Percentiles rank a stretch among this genome's conserved stretches.
phyloP scores from a whole-genome alignment of 2,888 invertebrate species.

The Julus scandinavius region DNA sequence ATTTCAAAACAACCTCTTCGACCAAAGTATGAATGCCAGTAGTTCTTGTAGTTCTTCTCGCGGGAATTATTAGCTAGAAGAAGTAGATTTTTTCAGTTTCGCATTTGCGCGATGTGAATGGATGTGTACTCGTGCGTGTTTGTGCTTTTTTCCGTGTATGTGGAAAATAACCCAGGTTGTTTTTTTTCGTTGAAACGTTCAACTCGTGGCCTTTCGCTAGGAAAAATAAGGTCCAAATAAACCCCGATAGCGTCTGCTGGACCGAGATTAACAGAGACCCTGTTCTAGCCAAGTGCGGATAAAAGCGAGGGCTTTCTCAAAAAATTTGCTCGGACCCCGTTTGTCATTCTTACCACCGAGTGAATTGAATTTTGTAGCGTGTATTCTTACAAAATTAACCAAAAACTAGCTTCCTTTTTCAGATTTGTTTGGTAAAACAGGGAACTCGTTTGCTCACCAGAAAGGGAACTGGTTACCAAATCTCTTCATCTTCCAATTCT shows the following conservation, averaged over 20 bases:
- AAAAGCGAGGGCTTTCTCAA: too few relatives aligned
- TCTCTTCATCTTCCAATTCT: constrained; percentile 37
- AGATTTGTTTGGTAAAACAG: not conserved
- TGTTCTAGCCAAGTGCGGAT: too few relatives aligned
- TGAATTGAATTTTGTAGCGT: too few relatives aligned
- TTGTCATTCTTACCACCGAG: too few relatives aligned
- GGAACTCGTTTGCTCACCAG: not conserved
- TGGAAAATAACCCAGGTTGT: not conserved
- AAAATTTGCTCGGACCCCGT: too few relatives aligned
- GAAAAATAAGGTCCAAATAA: not conserved
- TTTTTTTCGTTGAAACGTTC: not conserved
- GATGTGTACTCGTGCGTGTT: not conserved
- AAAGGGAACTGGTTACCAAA: not conserved
- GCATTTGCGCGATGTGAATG: not conserved
- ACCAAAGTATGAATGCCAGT: constrained; percentile 34
- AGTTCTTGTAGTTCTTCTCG: not conserved
- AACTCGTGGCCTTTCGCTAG: constrained; percentile 36
- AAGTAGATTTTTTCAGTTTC: too few relatives aligned
- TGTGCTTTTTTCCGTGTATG: not conserved
- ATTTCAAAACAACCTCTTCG: constrained; percentile 1
- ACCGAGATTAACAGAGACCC: not conserved
- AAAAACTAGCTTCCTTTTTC: too few relatives aligned
- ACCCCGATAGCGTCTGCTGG: not conserved
- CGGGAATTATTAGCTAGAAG: too few relatives aligned
- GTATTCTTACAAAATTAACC: too few relatives aligned